Evolutionary conservation across 2,888 invertebrate species (phyloP).

Genomic region (Adineta ricciae): DNA sequence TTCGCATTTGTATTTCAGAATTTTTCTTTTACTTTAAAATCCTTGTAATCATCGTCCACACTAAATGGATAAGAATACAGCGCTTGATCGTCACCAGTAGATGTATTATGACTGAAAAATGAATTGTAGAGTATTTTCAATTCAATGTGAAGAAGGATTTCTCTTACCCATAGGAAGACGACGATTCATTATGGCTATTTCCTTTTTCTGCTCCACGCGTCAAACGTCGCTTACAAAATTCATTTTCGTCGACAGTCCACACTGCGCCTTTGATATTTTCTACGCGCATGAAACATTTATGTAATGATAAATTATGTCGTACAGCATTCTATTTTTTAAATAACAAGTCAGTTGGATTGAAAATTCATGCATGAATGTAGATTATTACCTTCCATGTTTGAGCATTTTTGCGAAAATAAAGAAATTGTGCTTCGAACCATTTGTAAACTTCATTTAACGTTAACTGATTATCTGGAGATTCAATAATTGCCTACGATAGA

Average conservation of each 20-base stretch:
- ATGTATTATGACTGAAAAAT: conserved; percentile 3
- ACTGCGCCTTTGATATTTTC: conserved; percentile 99
- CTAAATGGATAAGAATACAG: not conserved
- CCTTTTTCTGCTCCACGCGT: not conserved
- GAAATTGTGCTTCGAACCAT: conserved; percentile 97
- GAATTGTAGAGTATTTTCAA: not conserved
- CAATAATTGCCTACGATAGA: conserved; percentile 73
- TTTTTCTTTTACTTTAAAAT: not conserved
- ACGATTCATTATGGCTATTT: not conserved
- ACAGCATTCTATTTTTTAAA: conserved; percentile 75
- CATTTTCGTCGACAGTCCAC: conserved; percentile 98
- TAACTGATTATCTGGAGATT: conserved; percentile 89
- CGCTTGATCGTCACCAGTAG: conserved; percentile 8
- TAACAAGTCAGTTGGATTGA: not conserved
- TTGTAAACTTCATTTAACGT: conserved; percentile 97
- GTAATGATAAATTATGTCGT: conserved; percentile 98
- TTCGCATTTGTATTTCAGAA: not conserved
- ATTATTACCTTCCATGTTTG: conserved; percentile 90
- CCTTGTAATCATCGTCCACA: conserved; percentile 19
- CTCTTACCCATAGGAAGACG: not conserved
- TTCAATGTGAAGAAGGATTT: no score
- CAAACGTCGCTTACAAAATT: conserved; percentile 83
- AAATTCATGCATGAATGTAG: not conserved
- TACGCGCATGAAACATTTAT: conserved; percentile 99
- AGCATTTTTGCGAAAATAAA: conserved; percentile 92